phyloP scores from a whole-genome alignment of 2,888 invertebrate genomes.

The Abrostola tripartita region DNA sequence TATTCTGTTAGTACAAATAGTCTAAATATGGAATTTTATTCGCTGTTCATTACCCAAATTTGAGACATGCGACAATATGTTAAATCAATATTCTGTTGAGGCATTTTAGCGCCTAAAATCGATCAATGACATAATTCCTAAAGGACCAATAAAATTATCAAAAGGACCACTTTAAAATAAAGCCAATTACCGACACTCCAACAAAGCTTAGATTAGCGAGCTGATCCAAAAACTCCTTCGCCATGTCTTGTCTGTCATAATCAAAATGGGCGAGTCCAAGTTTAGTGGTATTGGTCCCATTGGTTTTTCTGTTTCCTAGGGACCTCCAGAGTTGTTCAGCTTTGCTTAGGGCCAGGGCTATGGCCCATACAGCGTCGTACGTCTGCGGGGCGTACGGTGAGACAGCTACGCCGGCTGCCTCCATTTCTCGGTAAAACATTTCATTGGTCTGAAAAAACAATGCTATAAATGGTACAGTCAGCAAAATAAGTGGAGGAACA shows the following conservation, averaged over 20 bases:
- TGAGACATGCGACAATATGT: too few species aligned
- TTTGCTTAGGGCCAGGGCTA: conserved; percentile 92
- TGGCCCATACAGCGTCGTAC: conserved; percentile 97
- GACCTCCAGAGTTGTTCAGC: conserved; percentile 89
- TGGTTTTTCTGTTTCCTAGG: conserved; percentile 56
- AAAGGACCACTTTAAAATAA: conserved; percentile 13
- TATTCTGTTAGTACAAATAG: too few species aligned
- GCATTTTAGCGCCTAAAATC: not conserved
- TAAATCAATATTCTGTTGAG: too few species aligned
- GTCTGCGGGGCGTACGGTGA: conserved; percentile 93
- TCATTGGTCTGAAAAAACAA: conserved; percentile 87
- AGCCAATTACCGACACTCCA: conserved; percentile 94
- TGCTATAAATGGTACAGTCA: not conserved
- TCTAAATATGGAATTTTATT: too few species aligned
- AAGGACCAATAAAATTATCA: conserved; percentile 5
- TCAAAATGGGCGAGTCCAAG: conserved; percentile 90
- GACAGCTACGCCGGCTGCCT: conserved; percentile 83
- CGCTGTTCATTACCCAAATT: too few species aligned
- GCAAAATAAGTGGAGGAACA: too few species aligned
- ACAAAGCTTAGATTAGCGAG: conserved; percentile 92
- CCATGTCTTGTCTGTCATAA: conserved; percentile 92
- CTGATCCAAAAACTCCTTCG: conserved; percentile 91
- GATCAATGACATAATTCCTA: not conserved
- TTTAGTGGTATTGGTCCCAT: conserved; percentile 62
- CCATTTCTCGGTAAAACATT: conserved; percentile 90